phyloP scores from a whole-genome alignment of 2,888 invertebrate species.

The Cyaniris semiargus region DNA sequence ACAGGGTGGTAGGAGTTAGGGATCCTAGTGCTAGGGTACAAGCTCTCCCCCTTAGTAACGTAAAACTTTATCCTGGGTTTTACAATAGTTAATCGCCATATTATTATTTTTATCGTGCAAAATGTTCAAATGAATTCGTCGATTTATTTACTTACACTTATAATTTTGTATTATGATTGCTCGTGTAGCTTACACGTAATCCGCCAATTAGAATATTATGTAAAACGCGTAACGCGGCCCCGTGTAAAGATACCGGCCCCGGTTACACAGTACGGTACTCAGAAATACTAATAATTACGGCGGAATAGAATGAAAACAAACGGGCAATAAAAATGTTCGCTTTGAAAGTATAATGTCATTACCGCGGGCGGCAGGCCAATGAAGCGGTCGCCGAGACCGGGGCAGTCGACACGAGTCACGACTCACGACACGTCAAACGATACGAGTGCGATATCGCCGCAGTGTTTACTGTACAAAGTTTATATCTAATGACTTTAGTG shows the following conservation, averaged over 20 bases:
- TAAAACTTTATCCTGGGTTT: no score
- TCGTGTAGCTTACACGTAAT: background rate
- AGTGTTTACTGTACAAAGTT: no score
- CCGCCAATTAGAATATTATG: background rate
- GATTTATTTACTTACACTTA: no score
- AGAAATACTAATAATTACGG: constrained; percentile 43
- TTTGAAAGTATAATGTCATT: constrained; percentile 29
- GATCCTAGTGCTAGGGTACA: no score
- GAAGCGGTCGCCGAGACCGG: background rate
- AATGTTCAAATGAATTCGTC: no score
- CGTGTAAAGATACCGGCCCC: background rate
- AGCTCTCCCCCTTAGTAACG: no score
- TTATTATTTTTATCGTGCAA: no score
- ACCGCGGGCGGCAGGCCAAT: background rate
- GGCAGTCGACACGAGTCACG: background rate
- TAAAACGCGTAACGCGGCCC: background rate
- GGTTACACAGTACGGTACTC: background rate
- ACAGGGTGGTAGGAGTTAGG: no score
- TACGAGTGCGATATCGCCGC: background rate
- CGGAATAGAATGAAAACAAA: constrained; percentile 3
- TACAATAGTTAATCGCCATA: no score
- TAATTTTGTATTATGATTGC: background rate
- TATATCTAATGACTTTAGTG: no score
- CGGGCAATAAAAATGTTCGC: constrained; percentile 15
- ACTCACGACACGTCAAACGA: background rate